Conservation (phyloP, 2,797 vertebrate species). For the Fistularia tabacaria region DNA sequence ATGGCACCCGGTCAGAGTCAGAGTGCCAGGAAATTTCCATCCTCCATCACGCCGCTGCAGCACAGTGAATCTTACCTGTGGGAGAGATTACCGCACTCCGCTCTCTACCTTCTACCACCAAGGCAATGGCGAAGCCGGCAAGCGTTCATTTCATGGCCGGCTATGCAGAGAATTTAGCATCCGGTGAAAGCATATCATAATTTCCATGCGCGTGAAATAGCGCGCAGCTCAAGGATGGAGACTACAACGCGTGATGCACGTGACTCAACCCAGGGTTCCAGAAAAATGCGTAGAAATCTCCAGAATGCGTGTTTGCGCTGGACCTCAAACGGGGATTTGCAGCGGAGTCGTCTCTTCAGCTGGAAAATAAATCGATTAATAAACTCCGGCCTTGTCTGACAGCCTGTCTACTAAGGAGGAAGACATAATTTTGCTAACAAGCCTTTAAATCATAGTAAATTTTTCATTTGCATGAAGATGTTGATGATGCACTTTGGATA, state of each 20-base stretch:
- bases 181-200: neutral
- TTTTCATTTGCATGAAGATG: no score
- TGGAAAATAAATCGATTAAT: no score
- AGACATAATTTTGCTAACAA: no score
- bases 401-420: no score
- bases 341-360: no score
- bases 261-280: no score
- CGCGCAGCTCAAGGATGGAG: neutral
- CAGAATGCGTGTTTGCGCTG: no score
- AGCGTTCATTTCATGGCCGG: conserved; percentile 13
- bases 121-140: conserved; percentile 4
- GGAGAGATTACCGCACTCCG: conserved; percentile 22
- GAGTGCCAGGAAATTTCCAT: conserved; percentile 7
- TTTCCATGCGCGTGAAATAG: neutral
- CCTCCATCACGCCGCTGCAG: conserved; percentile 3
- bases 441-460: no score
- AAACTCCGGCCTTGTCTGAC: no score
- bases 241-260: neutral
- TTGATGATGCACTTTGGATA: no score
- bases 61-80: conserved; percentile 18
- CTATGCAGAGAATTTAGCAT: conserved; percentile 7
- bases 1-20: conserved; percentile 3
- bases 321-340: no score
- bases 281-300: no score
- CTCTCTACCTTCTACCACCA: neutral